Percentiles rank a stretch among this genome's conserved stretches.
Conservation (phyloP, 1,140 invertebrate genomes). For the Ceratina calcarata region DNA sequence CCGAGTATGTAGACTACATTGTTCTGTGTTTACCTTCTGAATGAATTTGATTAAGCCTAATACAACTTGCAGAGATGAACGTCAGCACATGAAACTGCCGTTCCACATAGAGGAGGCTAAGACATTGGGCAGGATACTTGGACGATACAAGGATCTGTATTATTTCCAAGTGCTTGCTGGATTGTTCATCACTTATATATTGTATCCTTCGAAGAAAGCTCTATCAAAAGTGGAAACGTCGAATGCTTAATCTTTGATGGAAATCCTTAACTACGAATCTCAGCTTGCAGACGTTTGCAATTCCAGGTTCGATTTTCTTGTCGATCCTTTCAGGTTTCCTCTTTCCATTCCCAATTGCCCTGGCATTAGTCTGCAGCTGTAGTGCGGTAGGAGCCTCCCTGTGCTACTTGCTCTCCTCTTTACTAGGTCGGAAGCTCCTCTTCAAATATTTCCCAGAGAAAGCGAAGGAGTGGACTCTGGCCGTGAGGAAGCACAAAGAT, state of each 20-base stretch:
- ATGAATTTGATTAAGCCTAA: not conserved
- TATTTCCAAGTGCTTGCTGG: conserved; percentile 94
- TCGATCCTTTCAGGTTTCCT: conserved; percentile 98
- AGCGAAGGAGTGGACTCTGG: conserved; percentile 91
- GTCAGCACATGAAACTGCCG: conserved; percentile 93
- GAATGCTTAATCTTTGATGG: conserved; percentile 1
- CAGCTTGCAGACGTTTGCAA: conserved; percentile 99
- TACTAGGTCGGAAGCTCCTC: conserved; percentile 92
- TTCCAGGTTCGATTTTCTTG: conserved; percentile 98
- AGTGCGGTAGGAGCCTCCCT: conserved; percentile 97
- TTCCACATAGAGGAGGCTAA: conserved; percentile 98
- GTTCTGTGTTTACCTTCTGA: conserved; percentile 6
- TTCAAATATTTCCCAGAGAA: conserved; percentile 94
- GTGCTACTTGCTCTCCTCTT: conserved; percentile 95
- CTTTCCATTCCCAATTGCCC: conserved; percentile 95
- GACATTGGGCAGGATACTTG: conserved; percentile 93
- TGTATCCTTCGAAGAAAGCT: conserved; percentile 91
- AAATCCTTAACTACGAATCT: conserved; percentile 71
- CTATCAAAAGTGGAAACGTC: not conserved
- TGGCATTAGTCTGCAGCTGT: conserved; percentile 96
- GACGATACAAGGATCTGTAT: conserved; percentile 96
- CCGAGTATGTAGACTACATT: conserved; percentile 90
- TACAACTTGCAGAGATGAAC: conserved; percentile 87
- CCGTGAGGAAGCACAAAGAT: conserved; percentile 90
- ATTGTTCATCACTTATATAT: conserved; percentile 96